These are phyloP conservation scores for Anastrepha obliqua DNA, from an alignment of 1,140 invertebrate species.

Conservation along the genomic window DNA sequence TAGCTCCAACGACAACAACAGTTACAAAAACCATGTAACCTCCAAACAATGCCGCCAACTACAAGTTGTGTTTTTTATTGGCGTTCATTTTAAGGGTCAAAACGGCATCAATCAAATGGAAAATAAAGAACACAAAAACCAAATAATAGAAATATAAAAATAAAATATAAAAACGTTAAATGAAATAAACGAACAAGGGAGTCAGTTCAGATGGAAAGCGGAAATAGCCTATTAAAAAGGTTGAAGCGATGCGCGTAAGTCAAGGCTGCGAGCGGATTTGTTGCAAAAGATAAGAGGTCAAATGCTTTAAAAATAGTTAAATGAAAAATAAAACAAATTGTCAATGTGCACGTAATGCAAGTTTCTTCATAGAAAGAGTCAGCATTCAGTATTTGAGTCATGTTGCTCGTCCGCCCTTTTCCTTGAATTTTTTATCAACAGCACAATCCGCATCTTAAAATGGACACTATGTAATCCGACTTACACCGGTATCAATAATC, in stretches of 20 bases:
- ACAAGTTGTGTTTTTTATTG: constrained; percentile 52
- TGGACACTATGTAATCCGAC: too few species aligned
- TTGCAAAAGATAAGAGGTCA: not conserved
- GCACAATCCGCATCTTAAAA: too few species aligned
- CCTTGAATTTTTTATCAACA: too few species aligned
- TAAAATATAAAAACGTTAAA: not conserved
- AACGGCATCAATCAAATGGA: constrained; percentile 53
- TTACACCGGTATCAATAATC: too few species aligned
- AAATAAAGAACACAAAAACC: constrained; percentile 30
- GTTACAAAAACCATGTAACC: constrained; percentile 12
- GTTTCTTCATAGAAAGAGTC: too few species aligned
- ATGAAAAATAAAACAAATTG: too few species aligned
- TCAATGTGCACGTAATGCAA: too few species aligned
- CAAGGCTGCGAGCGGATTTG: constrained; percentile 9
- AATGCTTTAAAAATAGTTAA: not conserved
- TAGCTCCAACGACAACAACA: constrained; percentile 2
- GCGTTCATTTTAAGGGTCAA: constrained; percentile 52
- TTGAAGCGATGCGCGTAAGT: not conserved
- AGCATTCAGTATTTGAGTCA: too few species aligned
- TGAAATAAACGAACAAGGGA: not conserved
- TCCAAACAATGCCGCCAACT: not conserved
- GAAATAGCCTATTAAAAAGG: constrained; percentile 42
- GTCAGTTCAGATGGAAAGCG: not conserved
- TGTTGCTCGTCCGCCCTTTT: too few species aligned
- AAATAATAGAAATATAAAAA: constrained; percentile 46